Percentiles rank a stretch among this genome's conserved stretches.
These are phyloP conservation scores for Campaea margaritaria DNA, from an alignment of 2,888 invertebrate species.

Conservation along the genomic window DNA sequence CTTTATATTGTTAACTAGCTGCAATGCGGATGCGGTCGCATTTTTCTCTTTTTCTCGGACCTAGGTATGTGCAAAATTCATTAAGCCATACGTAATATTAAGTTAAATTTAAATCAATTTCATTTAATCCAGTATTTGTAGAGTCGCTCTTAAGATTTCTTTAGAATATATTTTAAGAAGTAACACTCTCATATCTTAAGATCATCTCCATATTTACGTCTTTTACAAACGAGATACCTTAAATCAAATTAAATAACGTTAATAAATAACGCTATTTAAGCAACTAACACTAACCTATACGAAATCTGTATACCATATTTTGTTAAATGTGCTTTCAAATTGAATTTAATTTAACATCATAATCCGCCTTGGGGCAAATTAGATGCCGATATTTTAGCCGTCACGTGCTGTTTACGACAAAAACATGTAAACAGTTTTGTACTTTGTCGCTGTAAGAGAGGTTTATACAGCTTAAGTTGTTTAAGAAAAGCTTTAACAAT, in stretches of 20 bases:
- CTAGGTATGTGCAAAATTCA: too few relatives aligned
- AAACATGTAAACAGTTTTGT: neutral
- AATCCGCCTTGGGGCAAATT: slow-evolving; percentile 50
- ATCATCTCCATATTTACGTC: slow-evolving; percentile 50
- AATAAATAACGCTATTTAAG: slow-evolving; percentile 3
- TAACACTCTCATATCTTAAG: slow-evolving; percentile 47
- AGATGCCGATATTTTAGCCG: slow-evolving; percentile 49
- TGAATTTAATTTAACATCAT: slow-evolving; percentile 43
- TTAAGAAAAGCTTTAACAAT: neutral
- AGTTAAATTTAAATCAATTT: too few relatives aligned
- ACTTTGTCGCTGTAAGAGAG: slow-evolving; percentile 10
- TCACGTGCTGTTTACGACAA: slow-evolving; percentile 27
- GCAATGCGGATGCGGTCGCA: too few relatives aligned
- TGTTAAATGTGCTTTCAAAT: slow-evolving; percentile 31
- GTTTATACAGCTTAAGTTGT: neutral
- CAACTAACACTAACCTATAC: slow-evolving; percentile 17
- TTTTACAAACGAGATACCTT: slow-evolving; percentile 46
- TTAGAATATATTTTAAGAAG: slow-evolving; percentile 38
- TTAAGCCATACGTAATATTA: too few relatives aligned
- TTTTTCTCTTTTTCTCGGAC: too few relatives aligned
- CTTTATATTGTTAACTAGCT: slow-evolving; percentile 34
- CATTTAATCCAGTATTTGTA: too few relatives aligned
- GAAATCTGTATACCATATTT: slow-evolving; percentile 41
- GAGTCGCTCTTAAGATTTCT: too few relatives aligned
- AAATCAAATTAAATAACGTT: slow-evolving; percentile 40